These are phyloP conservation scores for Drosophila sordidula DNA, from an alignment of 2,888 invertebrate genomes.

Conservation along the genomic window DNA sequence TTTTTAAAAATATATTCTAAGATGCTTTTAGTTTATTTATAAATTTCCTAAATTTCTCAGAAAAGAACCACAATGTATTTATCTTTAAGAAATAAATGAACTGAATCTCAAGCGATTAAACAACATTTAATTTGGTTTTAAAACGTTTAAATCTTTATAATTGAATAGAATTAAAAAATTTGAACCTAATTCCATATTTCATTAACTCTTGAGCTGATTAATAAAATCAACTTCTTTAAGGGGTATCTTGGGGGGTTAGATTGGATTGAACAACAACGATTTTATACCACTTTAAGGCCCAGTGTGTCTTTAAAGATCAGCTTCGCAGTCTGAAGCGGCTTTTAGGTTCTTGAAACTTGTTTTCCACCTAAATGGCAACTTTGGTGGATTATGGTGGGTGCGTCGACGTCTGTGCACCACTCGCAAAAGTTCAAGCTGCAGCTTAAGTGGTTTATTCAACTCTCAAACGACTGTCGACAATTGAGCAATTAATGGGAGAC, in stretches of 20 bases:
- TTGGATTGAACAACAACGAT: background rate
- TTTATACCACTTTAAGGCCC: background rate
- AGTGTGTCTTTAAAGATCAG: conserved; percentile 35
- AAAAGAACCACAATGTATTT: too few species aligned
- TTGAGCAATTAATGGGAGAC: conserved; percentile 73
- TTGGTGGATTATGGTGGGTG: conserved; percentile 44
- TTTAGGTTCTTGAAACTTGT: conserved; percentile 54
- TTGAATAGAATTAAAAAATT: too few species aligned
- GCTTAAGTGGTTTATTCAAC: conserved; percentile 57
- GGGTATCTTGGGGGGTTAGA: background rate
- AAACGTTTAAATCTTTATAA: too few species aligned
- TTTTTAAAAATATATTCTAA: too few species aligned
- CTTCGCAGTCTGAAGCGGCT: conserved; percentile 22
- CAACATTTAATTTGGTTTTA: too few species aligned
- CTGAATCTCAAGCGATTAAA: too few species aligned
- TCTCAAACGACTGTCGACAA: conserved; percentile 45
- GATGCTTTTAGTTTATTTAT: too few species aligned
- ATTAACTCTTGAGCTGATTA: too few species aligned
- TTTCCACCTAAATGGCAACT: conserved; percentile 51
- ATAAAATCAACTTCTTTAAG: background rate
- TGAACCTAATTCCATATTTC: too few species aligned
- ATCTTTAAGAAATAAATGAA: too few species aligned
- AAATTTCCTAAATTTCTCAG: too few species aligned
- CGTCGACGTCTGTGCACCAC: conserved; percentile 19
- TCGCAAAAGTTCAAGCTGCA: conserved; percentile 49